phyloP scores from a whole-genome alignment of 2,113 vertebrate species.

The Morone chrysops region DNA sequence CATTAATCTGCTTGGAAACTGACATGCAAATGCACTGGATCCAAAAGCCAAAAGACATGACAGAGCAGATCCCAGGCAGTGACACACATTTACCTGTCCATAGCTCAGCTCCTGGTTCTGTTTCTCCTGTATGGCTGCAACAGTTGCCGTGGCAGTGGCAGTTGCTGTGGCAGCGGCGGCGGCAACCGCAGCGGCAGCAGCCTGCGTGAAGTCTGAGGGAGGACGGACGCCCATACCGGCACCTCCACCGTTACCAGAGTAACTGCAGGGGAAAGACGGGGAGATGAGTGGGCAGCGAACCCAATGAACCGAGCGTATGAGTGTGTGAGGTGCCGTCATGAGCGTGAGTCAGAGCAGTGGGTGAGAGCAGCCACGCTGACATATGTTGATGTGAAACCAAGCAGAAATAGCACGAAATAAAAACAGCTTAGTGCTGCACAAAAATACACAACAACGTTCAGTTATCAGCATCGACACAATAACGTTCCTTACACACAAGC shows the following conservation, averaged over 20 bases:
- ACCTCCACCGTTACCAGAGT: slow-evolving; percentile 83
- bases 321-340: slow-evolving; percentile 21
- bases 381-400: slow-evolving; percentile 14
- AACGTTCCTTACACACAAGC: background rate
- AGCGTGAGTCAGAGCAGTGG: slow-evolving; percentile 56
- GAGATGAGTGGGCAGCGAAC: slow-evolving; percentile 39
- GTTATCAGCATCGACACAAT: background rate
- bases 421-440: too few relatives aligned
- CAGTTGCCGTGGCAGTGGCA: slow-evolving; percentile 93
- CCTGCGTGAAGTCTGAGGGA: slow-evolving; percentile 93
- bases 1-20: too few relatives aligned
- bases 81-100: slow-evolving; percentile 85
- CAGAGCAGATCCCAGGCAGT: too few relatives aligned
- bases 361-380: slow-evolving; percentile 42
- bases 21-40: too few relatives aligned
- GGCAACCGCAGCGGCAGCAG: slow-evolving; percentile 91
- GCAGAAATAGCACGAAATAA: background rate
- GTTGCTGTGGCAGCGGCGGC: slow-evolving; percentile 94
- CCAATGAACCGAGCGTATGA: background rate
- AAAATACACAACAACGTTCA: background rate
- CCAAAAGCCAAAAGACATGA: too few relatives aligned
- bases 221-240: slow-evolving; percentile 87
- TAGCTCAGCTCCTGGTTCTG: slow-evolving; percentile 97
- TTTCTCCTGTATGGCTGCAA: slow-evolving; percentile 95
- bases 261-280: slow-evolving; percentile 79